These are phyloP conservation scores for Tethya wilhelma DNA, from an alignment of 37 sponge, comb jelly and placozoan genomes.

Conservation along the genomic window DNA sequence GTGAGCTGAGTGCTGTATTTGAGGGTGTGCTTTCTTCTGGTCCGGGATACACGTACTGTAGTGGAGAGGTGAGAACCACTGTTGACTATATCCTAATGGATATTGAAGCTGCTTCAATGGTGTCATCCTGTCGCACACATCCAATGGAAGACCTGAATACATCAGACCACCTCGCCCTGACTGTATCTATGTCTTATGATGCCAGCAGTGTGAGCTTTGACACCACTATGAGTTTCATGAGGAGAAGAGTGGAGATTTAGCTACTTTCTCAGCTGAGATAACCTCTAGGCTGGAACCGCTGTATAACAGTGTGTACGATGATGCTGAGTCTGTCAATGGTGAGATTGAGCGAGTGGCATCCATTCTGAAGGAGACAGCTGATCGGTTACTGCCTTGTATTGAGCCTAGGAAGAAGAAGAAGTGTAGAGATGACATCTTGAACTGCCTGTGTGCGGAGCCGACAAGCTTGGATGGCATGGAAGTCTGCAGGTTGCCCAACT, in stretches of 20 bases:
- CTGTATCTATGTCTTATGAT: neutral
- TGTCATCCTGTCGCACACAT: neutral
- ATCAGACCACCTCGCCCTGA: neutral
- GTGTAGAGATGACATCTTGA: slow-evolving; percentile 8
- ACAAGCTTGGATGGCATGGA: neutral
- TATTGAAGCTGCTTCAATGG: slow-evolving; percentile 11
- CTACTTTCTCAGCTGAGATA: neutral
- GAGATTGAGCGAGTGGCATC: neutral
- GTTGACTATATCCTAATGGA: slow-evolving; percentile 12
- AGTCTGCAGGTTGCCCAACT: neutral
- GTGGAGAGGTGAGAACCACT: slow-evolving; percentile 6
- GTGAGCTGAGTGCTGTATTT: slow-evolving; percentile 4
- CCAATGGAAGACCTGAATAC: neutral
- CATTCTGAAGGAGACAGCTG: slow-evolving; percentile 3
- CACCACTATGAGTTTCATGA: neutral
- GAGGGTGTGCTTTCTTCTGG: neutral
- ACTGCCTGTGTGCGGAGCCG: neutral
- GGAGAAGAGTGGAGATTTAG: neutral
- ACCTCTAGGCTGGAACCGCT: neutral
- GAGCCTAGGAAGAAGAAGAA: neutral
- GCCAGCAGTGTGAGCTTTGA: neutral
- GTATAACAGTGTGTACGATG: slow-evolving; percentile 1
- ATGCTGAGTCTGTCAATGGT: neutral
- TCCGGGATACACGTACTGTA: neutral
- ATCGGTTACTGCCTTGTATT: neutral